Evolutionary conservation across 2,113 vertebrate genomes (phyloP).

Genomic region (Rhinoptilus africanus): DNA sequence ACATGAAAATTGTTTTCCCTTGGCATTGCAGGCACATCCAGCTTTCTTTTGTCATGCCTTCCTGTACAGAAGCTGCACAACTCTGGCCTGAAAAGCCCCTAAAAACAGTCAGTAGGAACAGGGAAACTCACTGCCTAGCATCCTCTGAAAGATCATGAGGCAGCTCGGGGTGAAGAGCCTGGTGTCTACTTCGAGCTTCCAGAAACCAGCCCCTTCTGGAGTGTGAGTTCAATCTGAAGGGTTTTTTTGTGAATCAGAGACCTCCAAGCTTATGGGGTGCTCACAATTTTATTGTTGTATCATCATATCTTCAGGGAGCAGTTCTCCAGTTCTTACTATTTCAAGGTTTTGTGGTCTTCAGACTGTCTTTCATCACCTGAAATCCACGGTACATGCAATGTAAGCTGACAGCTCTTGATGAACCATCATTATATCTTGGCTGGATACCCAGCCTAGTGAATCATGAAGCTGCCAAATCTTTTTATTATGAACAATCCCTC

Average conservation of each 20-base stretch:
- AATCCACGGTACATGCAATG: neutral
- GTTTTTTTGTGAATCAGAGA: neutral
- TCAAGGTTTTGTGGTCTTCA: neutral
- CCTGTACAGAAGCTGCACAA: neutral
- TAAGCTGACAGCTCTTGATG: slow-evolving; percentile 44
- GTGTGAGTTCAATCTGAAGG: neutral
- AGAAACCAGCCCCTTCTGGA: neutral
- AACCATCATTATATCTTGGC: slow-evolving; percentile 59
- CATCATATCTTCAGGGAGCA: neutral
- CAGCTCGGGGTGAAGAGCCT: rapidly evolving
- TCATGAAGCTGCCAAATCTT: slow-evolving; percentile 53
- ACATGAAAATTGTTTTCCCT: neutral
- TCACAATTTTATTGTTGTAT: neutral
- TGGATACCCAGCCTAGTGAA: slow-evolving; percentile 42
- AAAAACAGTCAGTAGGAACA: neutral
- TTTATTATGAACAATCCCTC: slow-evolving; percentile 27
- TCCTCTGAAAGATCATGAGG: neutral
- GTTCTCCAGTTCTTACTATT: neutral
- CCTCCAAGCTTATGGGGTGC: neutral
- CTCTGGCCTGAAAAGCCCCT: neutral
- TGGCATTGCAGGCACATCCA: neutral
- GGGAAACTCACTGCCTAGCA: neutral
- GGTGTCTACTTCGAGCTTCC: neutral
- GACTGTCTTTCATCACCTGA: neutral
- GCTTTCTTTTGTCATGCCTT: neutral